Evolutionary conservation across 1,140 invertebrate genomes (phyloP).

Genomic region (Maniola jurtina): DNA sequence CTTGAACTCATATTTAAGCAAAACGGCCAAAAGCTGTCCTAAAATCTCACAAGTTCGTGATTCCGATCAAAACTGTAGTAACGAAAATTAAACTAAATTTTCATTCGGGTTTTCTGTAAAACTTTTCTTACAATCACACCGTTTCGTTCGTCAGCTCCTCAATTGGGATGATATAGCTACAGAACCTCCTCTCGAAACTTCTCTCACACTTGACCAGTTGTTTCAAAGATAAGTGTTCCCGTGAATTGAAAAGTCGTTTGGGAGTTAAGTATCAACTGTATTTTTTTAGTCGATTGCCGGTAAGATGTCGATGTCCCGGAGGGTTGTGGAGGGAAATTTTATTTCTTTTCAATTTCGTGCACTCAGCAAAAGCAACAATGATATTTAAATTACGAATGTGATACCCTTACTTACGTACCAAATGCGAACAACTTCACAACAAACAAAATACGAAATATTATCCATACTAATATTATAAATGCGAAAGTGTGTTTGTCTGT

Average conservation of each 20-base stretch:
- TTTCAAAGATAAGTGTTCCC: constrained; percentile 24
- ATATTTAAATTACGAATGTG: constrained; percentile 70
- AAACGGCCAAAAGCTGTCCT: too few species aligned
- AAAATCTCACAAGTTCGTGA: too few species aligned
- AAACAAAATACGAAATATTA: neutral
- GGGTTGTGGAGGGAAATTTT: constrained; percentile 63
- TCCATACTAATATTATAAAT: too few species aligned
- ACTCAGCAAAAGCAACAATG: constrained; percentile 73
- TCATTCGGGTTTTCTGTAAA: too few species aligned
- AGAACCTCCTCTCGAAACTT: neutral
- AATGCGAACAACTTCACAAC: constrained; percentile 31
- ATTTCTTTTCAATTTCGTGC: constrained; percentile 74
- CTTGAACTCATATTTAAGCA: too few species aligned
- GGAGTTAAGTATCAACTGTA: constrained; percentile 22
- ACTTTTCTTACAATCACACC: too few species aligned
- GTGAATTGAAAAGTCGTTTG: constrained; percentile 33
- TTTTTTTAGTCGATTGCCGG: constrained; percentile 43
- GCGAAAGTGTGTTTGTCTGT: too few species aligned
- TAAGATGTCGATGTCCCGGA: constrained; percentile 47
- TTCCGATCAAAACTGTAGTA: too few species aligned
- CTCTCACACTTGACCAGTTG: constrained; percentile 5
- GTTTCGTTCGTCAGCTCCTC: too few species aligned
- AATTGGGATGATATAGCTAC: too few species aligned
- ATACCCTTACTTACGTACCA: constrained; percentile 47
- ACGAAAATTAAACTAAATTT: too few species aligned